phyloP scores from a whole-genome alignment of 2,797 vertebrate genomes.

The Lacerta viridis region DNA sequence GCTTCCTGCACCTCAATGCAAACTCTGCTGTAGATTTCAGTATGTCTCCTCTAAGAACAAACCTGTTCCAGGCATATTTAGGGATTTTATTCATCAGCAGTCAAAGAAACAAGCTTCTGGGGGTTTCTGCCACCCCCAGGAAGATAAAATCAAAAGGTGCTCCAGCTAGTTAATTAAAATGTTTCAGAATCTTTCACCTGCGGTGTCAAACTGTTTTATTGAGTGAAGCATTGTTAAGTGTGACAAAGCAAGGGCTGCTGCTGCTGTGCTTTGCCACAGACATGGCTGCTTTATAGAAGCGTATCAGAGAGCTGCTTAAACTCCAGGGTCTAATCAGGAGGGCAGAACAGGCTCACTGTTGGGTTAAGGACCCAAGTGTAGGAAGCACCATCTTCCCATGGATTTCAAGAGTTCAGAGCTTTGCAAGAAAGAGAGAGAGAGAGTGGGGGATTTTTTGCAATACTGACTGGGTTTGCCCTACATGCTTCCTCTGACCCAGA shows the following conservation, averaged over 20 bases:
- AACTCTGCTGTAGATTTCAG: conserved; percentile 39
- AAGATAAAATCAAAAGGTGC: conserved; percentile 69
- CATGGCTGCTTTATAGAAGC: conserved; percentile 64
- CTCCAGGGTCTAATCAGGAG: conserved; percentile 71
- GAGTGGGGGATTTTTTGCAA: background rate
- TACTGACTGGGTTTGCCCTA: background rate
- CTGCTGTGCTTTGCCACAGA: conserved; percentile 63
- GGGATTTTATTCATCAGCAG: conserved; percentile 55
- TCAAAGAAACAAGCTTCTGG: conserved; percentile 49
- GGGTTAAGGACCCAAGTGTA: conserved; percentile 19
- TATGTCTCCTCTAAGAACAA: conserved; percentile 32
- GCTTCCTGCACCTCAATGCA: conserved; percentile 39
- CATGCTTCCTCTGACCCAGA: background rate
- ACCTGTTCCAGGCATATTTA: conserved; percentile 31
- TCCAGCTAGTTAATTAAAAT: conserved; percentile 75
- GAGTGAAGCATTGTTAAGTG: conserved; percentile 64
- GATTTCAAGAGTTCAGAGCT: background rate
- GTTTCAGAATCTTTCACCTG: conserved; percentile 75
- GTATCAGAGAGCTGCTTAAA: conserved; percentile 63
- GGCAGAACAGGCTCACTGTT: conserved; percentile 65
- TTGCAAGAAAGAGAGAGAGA: background rate
- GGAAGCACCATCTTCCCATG: background rate
- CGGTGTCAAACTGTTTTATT: conserved; percentile 69
- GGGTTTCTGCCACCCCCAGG: conserved; percentile 60
- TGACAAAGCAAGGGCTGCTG: conserved; percentile 66